Base-by-base conservation (phyloP, 2,888 invertebrate species). In the Patella depressa region DNA sequence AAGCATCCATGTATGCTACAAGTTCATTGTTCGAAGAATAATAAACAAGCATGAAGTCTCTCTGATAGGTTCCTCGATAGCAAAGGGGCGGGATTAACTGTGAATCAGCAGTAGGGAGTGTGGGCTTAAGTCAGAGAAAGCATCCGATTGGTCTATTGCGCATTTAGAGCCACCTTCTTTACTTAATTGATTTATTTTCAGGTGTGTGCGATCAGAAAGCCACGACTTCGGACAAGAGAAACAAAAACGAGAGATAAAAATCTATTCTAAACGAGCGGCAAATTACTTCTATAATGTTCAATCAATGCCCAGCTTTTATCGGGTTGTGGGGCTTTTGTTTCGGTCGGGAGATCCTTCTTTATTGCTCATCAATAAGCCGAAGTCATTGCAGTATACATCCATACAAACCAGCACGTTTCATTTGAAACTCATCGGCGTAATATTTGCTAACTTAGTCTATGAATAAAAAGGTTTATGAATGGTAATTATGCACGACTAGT, bases 1-100 rank as follows among this genome's bases (percentile, higher is more conserved):
- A 65, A 65, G 19, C 65, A 65, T 65, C 65, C 65, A 65, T 65
- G 65, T 65, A 24, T 65, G 65, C 65, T 65, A 65, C 65, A 24
- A 19, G 65, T 19, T 65, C 24, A 65, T 65, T 65, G 65, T 65
- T 24, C 24, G 11, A 24, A 24, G 9, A 65, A 65, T 65, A 65
- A 65, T 65, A 65, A 65, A 24, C 65, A 65, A 65, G 65, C 24
- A 65, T 65, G 3, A 65, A 65, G 24, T 65, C 19, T 19, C 19
- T 19, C 65, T 65, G 65, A 65, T 65, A 65, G 19, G 65, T 65
- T 24, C 65, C 65, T 24, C 19, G 65, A 65, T 19, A 19, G 14
- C 19, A 65, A 65, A 24, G 19, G 65, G 65, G 65, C 65, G 65
- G 65, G 24, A 24, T 65, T 19, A 65, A 65, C 19, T 24, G 24